These are phyloP conservation scores for Drosophila orena DNA, from an alignment of 1,140 invertebrate species.

Conservation along the genomic window DNA sequence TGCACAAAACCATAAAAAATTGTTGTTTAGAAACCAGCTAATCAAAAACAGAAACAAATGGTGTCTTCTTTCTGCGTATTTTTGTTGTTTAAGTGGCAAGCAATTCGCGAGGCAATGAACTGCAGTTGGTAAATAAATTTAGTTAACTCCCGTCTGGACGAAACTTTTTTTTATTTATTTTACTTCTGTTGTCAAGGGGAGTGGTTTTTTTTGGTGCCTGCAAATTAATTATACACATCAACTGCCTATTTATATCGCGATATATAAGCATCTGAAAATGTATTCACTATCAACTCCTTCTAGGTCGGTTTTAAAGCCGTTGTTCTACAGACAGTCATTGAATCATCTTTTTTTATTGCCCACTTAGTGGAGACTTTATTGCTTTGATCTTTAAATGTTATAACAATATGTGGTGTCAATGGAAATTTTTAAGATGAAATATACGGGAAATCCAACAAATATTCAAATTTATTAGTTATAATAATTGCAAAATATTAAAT, in stretches of 20 bases:
- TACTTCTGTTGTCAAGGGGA: not conserved
- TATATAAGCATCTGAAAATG: not conserved
- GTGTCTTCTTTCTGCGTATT: not conserved
- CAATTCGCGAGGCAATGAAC: not conserved
- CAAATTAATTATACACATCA: slow-evolving; percentile 11
- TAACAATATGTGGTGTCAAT: not conserved
- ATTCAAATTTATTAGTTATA: not conserved
- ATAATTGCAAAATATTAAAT: too few species aligned
- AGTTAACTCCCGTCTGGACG: not conserved
- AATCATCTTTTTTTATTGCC: slow-evolving; percentile 12
- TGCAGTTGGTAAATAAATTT: slow-evolving; percentile 10
- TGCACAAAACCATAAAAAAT: not conserved
- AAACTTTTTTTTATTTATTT: slow-evolving; percentile 1
- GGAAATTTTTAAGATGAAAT: slow-evolving; percentile 1
- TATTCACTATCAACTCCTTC: not conserved
- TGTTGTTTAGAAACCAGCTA: not conserved
- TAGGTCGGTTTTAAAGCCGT: slow-evolving; percentile 3
- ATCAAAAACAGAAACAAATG: not conserved
- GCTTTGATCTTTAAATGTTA: slow-evolving; percentile 10
- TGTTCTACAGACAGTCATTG: not conserved
- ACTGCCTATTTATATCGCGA: slow-evolving; percentile 10
- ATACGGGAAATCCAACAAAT: not conserved
- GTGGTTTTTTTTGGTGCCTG: not conserved
- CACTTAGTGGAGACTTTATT: slow-evolving; percentile 2
- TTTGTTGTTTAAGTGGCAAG: slow-evolving; percentile 2